Evolutionary conservation across 2,888 invertebrate genomes (phyloP).

Genomic region (Cephus pulcher): DNA sequence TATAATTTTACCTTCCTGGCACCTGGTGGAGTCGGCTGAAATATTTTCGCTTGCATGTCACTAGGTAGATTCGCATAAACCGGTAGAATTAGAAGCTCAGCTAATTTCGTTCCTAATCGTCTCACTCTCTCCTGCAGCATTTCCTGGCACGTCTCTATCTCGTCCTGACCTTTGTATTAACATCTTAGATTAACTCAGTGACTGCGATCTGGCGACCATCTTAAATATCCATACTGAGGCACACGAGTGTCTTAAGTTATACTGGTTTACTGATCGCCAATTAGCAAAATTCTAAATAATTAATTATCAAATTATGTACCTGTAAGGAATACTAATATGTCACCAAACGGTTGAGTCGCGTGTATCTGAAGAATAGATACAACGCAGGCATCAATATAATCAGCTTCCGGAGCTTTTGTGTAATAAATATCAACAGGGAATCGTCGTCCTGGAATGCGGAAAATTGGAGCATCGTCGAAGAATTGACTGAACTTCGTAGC

Average conservation of each 20-base stretch:
- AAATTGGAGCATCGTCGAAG: conserved; percentile 98
- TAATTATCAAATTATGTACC: conserved; percentile 66
- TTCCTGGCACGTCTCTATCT: conserved; percentile 91
- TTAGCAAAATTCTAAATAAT: not conserved
- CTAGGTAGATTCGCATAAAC: conserved; percentile 98
- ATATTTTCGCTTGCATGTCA: conserved; percentile 99
- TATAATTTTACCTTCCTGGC: conserved; percentile 80
- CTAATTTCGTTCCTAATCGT: conserved; percentile 91
- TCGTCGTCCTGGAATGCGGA: conserved; percentile 95
- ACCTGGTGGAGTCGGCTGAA: conserved; percentile 96
- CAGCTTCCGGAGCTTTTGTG: conserved; percentile 98
- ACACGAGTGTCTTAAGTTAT: not conserved
- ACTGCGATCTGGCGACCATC: not conserved
- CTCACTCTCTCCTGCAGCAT: conserved; percentile 90
- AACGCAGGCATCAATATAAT: conserved; percentile 98
- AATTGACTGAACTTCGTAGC: conserved; percentile 98
- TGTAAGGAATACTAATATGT: conserved; percentile 96
- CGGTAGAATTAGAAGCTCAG: conserved; percentile 91
- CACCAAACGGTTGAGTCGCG: conserved; percentile 95
- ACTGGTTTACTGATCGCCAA: conserved; percentile 1
- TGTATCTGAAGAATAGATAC: conserved; percentile 98
- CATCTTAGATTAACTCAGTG: conserved; percentile 39
- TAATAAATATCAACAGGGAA: conserved; percentile 99
- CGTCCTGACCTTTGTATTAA: conserved; percentile 76
- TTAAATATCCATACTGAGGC: not conserved